Evolutionary conservation across 2,888 invertebrate genomes (phyloP), one percentile per base, ranked within the genome.

Genomic region (Macrophya annulata): DNA sequence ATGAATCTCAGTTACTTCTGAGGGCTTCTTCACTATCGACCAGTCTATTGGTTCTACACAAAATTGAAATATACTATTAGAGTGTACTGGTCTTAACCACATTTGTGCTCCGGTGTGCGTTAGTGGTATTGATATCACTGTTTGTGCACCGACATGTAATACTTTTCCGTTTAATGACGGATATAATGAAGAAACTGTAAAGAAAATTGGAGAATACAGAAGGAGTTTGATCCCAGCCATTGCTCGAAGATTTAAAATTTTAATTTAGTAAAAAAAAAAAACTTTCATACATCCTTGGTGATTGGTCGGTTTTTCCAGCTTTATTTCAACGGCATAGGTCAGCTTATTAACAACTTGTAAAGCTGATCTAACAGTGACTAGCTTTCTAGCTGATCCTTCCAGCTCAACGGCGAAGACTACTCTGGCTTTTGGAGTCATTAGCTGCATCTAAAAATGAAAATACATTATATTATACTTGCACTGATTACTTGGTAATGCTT

Each of bases 371-470:
- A 99, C 97, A 10, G 98, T 97, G 84, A 99, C 97, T 89, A 99
- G 94, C 94, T 99, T 99, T 89, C 98, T 96, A 0, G 99, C 99
- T 1, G 98, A 98, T 0, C 99, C 99, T 93, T 99, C 98, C 87
- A 99, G 94, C 0, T 97, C 96, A 25, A 99, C 98, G 88, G 98
- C 97, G 91, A 99, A 97, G 74, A 99, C 98, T 43, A 99, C 95
- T 84, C 99, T 96, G 0, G 98, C 97, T 89, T 96, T 91, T 37
- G 88, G 89, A 4, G 85, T 83, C 25, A 89, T 51, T 21, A 89
- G 85, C 89, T 91, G 86, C 85, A 89, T 88, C 88, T 89, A 74
- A 48, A 85, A 86, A 82, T 9, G 43, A 51, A 48, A 55, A 82
- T 51, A 72, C 31, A 85, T 59, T 43, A 43, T 65, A 82, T 59